Conservation (phyloP, 2,113 vertebrate species). For the Baryphthengus martii region DNA sequence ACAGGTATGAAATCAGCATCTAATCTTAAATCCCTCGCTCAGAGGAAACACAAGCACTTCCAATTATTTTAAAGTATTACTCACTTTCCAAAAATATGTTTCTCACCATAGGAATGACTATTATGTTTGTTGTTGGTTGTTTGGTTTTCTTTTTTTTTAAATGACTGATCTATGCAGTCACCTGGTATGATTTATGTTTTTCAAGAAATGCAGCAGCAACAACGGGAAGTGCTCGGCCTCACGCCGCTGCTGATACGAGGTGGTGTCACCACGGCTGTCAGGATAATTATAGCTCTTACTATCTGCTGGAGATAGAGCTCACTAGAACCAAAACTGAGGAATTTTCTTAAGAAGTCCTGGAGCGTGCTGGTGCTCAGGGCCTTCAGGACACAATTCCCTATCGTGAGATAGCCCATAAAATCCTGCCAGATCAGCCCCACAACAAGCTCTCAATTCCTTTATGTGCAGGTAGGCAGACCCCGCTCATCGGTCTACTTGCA, state of each 20-base stretch:
- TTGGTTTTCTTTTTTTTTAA: neutral
- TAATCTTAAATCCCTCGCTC: slow-evolving; percentile 32
- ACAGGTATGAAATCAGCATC: slow-evolving; percentile 46
- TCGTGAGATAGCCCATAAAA: fast-evolving
- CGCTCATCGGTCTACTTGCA: neutral
- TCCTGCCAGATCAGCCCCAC: neutral
- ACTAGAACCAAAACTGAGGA: neutral
- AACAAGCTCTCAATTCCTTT: neutral
- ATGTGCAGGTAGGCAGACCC: neutral
- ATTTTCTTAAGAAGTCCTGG: neutral
- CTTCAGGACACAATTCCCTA: neutral
- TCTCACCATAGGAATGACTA: slow-evolving; percentile 50
- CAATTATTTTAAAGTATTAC: slow-evolving; percentile 59
- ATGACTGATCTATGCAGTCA: slow-evolving; percentile 33
- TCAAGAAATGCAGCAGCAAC: slow-evolving; percentile 23
- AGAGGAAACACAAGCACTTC: slow-evolving; percentile 60
- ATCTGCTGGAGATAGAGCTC: neutral
- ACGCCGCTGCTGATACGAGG: neutral
- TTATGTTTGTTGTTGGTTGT: neutral
- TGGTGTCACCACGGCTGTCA: neutral
- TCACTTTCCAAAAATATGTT: slow-evolving; percentile 54
- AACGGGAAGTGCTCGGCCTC: neutral
- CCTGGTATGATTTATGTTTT: slow-evolving; percentile 32
- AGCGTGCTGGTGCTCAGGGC: neutral
- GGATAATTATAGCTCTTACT: neutral